Evolutionary conservation across 2,888 invertebrate genomes (phyloP).

Genomic region (Cantharis lateralis): DNA sequence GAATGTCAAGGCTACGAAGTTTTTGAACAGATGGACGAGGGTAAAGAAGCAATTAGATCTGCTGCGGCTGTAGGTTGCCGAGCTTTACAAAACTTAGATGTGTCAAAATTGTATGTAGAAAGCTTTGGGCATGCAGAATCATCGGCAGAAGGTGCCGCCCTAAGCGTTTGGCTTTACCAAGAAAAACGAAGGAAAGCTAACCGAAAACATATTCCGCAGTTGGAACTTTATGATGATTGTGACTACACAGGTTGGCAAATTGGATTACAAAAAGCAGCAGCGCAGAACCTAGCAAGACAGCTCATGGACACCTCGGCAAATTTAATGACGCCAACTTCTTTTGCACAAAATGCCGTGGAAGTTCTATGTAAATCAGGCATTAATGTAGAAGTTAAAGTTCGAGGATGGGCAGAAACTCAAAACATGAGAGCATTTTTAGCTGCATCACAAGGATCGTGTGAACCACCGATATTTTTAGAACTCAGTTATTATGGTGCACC

Average conservation of each 20-base stretch:
- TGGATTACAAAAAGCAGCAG: constrained; percentile 73
- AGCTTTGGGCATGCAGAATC: constrained; percentile 79
- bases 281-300: constrained; percentile 78
- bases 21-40: constrained; percentile 73
- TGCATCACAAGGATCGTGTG: constrained; percentile 75
- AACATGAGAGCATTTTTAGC: constrained; percentile 82
- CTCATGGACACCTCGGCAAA: constrained; percentile 84
- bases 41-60: constrained; percentile 73
- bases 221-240: constrained; percentile 67
- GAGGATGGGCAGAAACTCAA: constrained; percentile 76
- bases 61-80: constrained; percentile 68
- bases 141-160: constrained; percentile 76
- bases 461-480: constrained; percentile 80
- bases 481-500: constrained; percentile 71
- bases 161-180: constrained; percentile 73
- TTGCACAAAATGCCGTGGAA: constrained; percentile 71
- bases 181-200: constrained; percentile 62
- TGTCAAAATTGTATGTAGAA: constrained; percentile 69
- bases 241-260: constrained; percentile 73
- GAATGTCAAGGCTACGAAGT: constrained; percentile 69
- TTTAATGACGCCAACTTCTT: constrained; percentile 75
- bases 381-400: constrained; percentile 68
- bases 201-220: constrained; percentile 51
- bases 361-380: constrained; percentile 61
- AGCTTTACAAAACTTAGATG: constrained; percentile 60